phyloP scores from a whole-genome alignment of 2,797 vertebrate species.

The Protosalanx chinensis region DNA sequence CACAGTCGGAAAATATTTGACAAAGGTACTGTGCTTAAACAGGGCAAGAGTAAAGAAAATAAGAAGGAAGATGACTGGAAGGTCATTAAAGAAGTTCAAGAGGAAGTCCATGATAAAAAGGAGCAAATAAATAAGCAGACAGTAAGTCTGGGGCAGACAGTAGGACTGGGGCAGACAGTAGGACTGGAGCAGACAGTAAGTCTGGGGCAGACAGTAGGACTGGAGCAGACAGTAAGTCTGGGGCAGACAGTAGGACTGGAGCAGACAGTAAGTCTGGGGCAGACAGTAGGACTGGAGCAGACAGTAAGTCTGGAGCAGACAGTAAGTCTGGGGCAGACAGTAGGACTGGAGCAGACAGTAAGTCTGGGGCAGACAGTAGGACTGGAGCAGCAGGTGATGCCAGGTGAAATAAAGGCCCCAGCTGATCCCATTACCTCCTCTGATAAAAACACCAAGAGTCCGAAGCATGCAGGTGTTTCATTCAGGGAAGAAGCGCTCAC shows the following conservation, averaged over 20 bases:
- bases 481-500: slow-evolving; percentile 25
- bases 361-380: slow-evolving; percentile 36
- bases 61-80: background rate
- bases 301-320: slow-evolving; percentile 29
- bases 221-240: slow-evolving; percentile 37
- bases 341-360: slow-evolving; percentile 36
- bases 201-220: slow-evolving; percentile 27
- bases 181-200: slow-evolving; percentile 34
- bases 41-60: slow-evolving; percentile 11
- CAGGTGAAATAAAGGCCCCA: slow-evolving; percentile 21
- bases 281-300: slow-evolving; percentile 37
- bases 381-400: slow-evolving; percentile 14
- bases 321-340: slow-evolving; percentile 30
- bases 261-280: background rate
- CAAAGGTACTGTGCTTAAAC: slow-evolving; percentile 47
- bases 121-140: slow-evolving; percentile 31
- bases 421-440: background rate
- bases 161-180: slow-evolving; percentile 35
- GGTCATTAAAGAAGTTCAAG: background rate
- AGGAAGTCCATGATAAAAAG: slow-evolving; percentile 18
- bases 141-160: slow-evolving; percentile 38
- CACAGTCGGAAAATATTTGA: slow-evolving; percentile 77
- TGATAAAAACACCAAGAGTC: slow-evolving; percentile 8
- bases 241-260: slow-evolving; percentile 30
- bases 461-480: slow-evolving; percentile 27